phyloP scores from a whole-genome alignment of 2,797 vertebrate species.

The Cyclura pinguis region DNA sequence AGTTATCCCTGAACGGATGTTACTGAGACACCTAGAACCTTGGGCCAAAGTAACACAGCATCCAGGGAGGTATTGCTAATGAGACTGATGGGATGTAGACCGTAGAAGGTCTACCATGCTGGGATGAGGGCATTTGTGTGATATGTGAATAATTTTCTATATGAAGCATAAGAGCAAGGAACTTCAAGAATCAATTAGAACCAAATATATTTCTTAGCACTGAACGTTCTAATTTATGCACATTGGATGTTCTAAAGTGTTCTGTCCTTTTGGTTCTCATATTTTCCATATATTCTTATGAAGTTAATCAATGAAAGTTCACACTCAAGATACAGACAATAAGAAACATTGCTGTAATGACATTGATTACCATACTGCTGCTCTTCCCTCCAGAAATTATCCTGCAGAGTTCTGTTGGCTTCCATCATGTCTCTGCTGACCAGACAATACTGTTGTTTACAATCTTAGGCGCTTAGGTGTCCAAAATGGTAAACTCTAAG shows the following conservation, averaged over 20 bases:
- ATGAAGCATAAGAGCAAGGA: background rate
- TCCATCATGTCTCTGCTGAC: background rate
- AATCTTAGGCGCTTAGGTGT: too few relatives aligned
- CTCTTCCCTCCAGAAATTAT: background rate
- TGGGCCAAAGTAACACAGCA: background rate
- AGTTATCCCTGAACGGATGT: too few relatives aligned
- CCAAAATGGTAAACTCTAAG: too few relatives aligned
- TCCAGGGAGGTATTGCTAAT: background rate
- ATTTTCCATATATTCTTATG: background rate
- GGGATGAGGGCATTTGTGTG: background rate
- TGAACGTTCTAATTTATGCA: too few relatives aligned
- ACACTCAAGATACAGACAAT: background rate
- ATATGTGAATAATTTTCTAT: background rate
- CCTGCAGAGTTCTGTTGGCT: background rate
- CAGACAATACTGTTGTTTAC: too few relatives aligned
- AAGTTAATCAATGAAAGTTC: background rate
- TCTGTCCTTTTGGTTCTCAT: background rate
- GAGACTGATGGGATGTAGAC: background rate
- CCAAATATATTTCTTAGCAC: background rate
- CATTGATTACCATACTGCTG: background rate
- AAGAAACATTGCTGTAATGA: background rate
- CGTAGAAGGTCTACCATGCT: background rate
- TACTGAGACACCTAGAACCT: background rate
- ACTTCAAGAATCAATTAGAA: accelerated
- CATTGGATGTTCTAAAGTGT: background rate